Percentiles rank a stretch among this genome's conserved stretches.
phyloP scores from a whole-genome alignment of 2,113 vertebrate genomes.

The Scolopax mira region DNA sequence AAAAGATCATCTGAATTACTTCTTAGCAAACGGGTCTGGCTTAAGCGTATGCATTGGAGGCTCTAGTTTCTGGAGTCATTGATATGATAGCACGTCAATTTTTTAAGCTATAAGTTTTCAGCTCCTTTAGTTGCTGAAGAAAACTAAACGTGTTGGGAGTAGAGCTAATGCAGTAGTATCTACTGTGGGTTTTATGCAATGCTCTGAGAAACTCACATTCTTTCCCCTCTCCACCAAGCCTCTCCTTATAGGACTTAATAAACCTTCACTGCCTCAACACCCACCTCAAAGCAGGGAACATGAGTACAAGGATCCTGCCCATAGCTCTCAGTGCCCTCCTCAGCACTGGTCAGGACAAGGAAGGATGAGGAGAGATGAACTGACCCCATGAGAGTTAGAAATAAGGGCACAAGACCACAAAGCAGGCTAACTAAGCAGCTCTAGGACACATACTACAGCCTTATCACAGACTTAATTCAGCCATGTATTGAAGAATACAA shows the following conservation, averaged over 20 bases:
- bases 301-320: background rate
- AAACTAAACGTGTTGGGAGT: background rate
- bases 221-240: background rate
- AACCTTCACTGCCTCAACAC: background rate
- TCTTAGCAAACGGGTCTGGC: background rate
- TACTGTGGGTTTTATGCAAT: background rate
- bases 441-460: background rate
- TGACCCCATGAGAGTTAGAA: background rate
- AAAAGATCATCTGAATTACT: background rate
- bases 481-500: background rate
- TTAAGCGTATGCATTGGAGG: background rate
- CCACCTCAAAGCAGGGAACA: background rate
- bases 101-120: background rate
- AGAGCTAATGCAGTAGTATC: background rate
- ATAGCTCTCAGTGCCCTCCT: background rate
- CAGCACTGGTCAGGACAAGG: background rate
- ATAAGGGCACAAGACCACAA: background rate
- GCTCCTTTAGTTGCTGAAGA: background rate
- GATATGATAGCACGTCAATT: background rate
- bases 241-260: background rate
- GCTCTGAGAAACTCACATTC: background rate
- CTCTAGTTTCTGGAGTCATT: background rate
- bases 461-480: background rate
- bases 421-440: background rate
- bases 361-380: background rate